Evolutionary conservation across 2,113 vertebrate species (phyloP).

Genomic region (Peucedramus taeniatus): DNA sequence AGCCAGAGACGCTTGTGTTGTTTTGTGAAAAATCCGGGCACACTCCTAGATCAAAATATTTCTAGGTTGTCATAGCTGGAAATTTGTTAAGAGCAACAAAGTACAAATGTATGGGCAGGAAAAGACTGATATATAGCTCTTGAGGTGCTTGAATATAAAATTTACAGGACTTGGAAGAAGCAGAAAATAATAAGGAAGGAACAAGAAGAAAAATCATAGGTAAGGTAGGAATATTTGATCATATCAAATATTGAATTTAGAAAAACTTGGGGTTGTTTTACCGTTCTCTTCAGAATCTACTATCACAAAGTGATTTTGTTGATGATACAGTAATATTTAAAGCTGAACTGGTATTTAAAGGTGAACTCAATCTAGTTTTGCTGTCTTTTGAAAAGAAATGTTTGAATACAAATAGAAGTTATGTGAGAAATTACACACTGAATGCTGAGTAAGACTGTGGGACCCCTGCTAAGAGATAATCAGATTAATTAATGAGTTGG

Average conservation of each 20-base stretch:
- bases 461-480: neutral
- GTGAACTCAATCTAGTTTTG: neutral
- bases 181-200: neutral
- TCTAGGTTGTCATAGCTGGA: neutral
- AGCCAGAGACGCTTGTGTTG: neutral
- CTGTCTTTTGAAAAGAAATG: neutral
- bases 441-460: neutral
- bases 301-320: neutral
- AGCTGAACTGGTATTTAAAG: neutral
- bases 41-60: neutral
- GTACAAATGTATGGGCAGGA: neutral
- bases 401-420: neutral
- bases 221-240: neutral
- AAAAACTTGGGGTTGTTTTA: neutral
- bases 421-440: neutral
- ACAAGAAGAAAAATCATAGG: neutral
- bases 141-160: neutral
- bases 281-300: neutral
- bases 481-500: neutral
- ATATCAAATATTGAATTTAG: neutral
- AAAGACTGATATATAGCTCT: neutral
- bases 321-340: neutral
- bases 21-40: neutral
- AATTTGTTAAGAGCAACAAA: neutral
- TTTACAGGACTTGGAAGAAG: neutral